A percentile compares a stretch with the other conserved stretches of the same genome.
These are phyloP conservation scores for Enoplosus armatus DNA, from an alignment of 2,797 vertebrate genomes.

Conservation along the genomic window DNA sequence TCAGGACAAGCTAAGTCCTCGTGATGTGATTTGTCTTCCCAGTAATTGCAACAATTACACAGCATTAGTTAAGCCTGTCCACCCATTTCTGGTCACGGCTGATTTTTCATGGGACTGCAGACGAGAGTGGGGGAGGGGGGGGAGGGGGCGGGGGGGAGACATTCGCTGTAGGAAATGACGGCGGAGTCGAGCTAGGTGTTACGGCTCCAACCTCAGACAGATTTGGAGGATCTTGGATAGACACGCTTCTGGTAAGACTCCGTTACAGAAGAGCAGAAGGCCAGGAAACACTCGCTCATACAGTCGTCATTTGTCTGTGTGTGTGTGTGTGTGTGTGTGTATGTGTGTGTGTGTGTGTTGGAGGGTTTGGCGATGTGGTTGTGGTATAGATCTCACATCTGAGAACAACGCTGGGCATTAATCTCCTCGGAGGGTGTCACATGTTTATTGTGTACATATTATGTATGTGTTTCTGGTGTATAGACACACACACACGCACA, in stretches of 20 bases:
- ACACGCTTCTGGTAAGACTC: conserved; percentile 60
- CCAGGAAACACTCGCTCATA: conserved; percentile 72
- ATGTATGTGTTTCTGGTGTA: neutral
- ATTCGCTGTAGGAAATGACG: conserved; percentile 47
- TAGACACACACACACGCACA: conserved; percentile 9
- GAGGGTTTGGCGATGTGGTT: conserved; percentile 57
- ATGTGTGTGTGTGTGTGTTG: conserved; percentile 22
- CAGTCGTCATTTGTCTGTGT: conserved; percentile 51
- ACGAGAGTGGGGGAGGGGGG: conserved; percentile 56
- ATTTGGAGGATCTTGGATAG: conserved; percentile 63
- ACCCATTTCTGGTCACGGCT: conserved; percentile 63
- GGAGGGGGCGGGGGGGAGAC: conserved; percentile 51
- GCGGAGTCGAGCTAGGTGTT: conserved; percentile 52
- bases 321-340: conserved; percentile 45
- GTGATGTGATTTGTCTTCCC: conserved; percentile 60
- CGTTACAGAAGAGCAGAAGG: conserved; percentile 50
- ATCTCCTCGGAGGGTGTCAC: conserved; percentile 61
- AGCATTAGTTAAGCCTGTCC: conserved; percentile 61
- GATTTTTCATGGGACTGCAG: conserved; percentile 62
- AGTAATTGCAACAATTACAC: conserved; percentile 71
- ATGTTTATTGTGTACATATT: conserved; percentile 17
- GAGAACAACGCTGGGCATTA: conserved; percentile 69
- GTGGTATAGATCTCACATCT: conserved; percentile 66
- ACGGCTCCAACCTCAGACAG: conserved; percentile 62
- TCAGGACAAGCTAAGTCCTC: conserved; percentile 6